Percentiles rank a stretch among this genome's conserved stretches.
Evolutionary conservation across 2,113 vertebrate genomes (phyloP).

Genomic region (Antechinus stuartii): DNA sequence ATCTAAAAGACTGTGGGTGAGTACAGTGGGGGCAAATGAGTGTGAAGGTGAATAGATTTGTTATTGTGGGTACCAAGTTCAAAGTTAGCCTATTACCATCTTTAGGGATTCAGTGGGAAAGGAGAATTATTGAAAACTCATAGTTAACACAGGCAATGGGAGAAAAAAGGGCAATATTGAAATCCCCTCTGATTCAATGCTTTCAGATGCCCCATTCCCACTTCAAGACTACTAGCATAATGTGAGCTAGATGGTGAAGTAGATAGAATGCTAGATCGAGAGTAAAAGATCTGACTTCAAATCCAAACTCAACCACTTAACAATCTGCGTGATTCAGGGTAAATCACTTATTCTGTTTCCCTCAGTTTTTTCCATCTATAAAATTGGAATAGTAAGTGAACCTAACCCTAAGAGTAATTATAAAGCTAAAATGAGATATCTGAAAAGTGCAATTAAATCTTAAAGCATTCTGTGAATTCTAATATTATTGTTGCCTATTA

Average conservation of each 20-base stretch:
- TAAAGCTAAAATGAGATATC: background rate
- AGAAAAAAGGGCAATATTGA: background rate
- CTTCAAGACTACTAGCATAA: background rate
- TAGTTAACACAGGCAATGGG: background rate
- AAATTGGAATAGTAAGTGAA: background rate
- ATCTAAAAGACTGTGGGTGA: too few relatives aligned
- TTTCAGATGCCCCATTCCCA: background rate
- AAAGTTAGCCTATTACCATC: background rate
- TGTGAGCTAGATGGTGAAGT: background rate
- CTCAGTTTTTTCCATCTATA: background rate
- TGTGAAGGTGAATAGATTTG: background rate
- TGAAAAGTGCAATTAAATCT: background rate
- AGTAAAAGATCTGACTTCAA: background rate
- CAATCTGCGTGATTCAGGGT: background rate
- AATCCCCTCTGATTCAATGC: background rate
- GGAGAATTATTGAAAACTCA: background rate
- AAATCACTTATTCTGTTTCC: background rate
- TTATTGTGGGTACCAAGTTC: background rate
- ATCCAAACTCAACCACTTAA: background rate
- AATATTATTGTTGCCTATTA: background rate
- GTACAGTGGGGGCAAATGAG: background rate
- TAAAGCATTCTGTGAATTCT: background rate
- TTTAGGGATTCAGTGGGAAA: background rate
- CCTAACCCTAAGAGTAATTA: background rate
- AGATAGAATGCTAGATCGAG: background rate